Base-by-base conservation (phyloP, 2,113 vertebrate genomes). In the Sebastes fasciatus region DNA sequence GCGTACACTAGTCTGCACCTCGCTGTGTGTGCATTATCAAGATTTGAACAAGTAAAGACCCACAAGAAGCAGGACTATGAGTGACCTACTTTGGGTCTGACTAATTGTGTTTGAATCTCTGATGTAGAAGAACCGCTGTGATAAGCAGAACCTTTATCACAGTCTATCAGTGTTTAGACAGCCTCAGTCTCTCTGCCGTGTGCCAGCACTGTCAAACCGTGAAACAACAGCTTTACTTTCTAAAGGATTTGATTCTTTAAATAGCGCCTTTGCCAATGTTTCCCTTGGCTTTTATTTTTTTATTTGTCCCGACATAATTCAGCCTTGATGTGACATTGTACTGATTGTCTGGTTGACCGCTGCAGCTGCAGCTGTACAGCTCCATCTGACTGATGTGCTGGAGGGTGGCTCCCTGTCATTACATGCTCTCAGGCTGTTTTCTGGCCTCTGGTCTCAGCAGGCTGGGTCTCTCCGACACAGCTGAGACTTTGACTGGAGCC, bases 111-210 rank as follows among this genome's bases (percentile, higher is more conserved):
- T 84, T 69, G 71, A 74, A 58, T 70, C 48, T 80, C 6, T 90
- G 80, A 74, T 83, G 79, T 78, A 79, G 80, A 88, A 80, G 73
- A 74, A 74, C 70, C 1, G 69, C 80, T 83, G 69, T 42, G 46
- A 79, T 83, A 62, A 84, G 77, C 82, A 78, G 45, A 81, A 67
- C 40, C 74, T 77, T 82, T 79, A 87, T 80, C 55, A 19, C 42
- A 80, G 62, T 42, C 34, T 74, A 65, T 76, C 73, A 57, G 77
- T 85, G 79, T 88, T 86, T 89, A 19, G 57, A 82, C 85, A 84
- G 88, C 84, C 57, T 74, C 11, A 46, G 63, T 46, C 77, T 61
- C 58, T 68, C 51, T 73, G 63, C 80, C 83, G 52, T 84, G 66
- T 51, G 52, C 23, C 62, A 3, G 70, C 58, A 19, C 48, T 9